Base-by-base conservation (phyloP, 35 echinoderm and acorn worm genomes). In the Ophioderma brevispina region DNA sequence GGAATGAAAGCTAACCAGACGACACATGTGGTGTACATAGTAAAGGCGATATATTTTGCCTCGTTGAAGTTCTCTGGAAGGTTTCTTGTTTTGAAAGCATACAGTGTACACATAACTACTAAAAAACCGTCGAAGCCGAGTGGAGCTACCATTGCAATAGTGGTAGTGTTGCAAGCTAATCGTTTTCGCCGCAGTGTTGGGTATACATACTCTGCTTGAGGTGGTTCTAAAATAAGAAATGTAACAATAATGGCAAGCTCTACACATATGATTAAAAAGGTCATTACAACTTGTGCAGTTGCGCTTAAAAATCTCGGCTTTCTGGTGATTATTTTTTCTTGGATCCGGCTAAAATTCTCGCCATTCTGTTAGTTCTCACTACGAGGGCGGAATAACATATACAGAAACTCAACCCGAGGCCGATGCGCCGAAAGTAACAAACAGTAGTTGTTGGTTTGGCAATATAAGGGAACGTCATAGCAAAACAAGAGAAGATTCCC, bases 31-130 rank as follows among this genome's bases (percentile, higher is more conserved):
- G 94, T 99, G 77, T 99, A 99, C 97, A 99, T 99, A 10, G 97
- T 99, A 52, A 99, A 99, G 55, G 93, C 97, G 38, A 95, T 99
- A 84, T 95, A 99, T 76, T 99, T 99, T 14, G 97, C 97, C 87
- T 99, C 96, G 87, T 98, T 98, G 87, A 98, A 99, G 85, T 99
- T 99, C 50, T 99, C 94, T 31, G 97, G 97, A 15, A 99, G 87
- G 77, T 99, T 99, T 39, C 97, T 86, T 0, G 97, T 99, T 50
- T 99, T 99, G 82, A 99, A 99, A 86, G 97, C 97, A 78, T 95
- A 95, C 19, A 99, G 76, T 15, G 97, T 99, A 77, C 97, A 99
- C 87, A 99, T 87, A 30, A 87, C 82, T 14, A 99, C 91, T 21
- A 99, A 88, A n/a, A 99, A 92, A 8, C 82, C 70, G 76, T 99